Percentiles rank a stretch among this genome's conserved stretches.
Conservation (phyloP, 2,888 invertebrate genomes). For the Drosophila subsilvestris region DNA sequence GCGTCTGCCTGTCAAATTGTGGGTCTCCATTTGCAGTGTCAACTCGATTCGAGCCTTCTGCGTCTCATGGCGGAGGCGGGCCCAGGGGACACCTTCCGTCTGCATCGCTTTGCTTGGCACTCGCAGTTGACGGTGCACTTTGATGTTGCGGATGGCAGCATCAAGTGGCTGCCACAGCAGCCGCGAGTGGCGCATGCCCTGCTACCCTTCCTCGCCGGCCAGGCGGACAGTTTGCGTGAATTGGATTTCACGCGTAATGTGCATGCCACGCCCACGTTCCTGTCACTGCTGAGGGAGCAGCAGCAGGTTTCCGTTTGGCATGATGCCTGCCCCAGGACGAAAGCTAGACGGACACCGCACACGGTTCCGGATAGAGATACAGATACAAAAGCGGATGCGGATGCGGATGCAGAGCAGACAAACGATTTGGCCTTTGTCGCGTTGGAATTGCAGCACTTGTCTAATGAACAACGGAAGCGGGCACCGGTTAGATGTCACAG, state of each 20-base stretch:
- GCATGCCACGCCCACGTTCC: slow-evolving; percentile 67
- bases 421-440: slow-evolving; percentile 67
- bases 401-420: slow-evolving; percentile 37
- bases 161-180: slow-evolving; percentile 68
- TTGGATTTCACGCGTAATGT: slow-evolving; percentile 70
- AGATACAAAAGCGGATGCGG: background rate
- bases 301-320: slow-evolving; percentile 47
- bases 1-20: slow-evolving; percentile 54
- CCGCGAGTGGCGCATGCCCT: slow-evolving; percentile 58
- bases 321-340: slow-evolving; percentile 51
- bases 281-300: slow-evolving; percentile 45
- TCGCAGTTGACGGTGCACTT: slow-evolving; percentile 62
- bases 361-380: slow-evolving; percentile 12
- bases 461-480: slow-evolving; percentile 47
- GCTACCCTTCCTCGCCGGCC: slow-evolving; percentile 56
- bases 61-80: slow-evolving; percentile 32
- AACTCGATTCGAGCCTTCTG: slow-evolving; percentile 60
- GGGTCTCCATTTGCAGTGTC: slow-evolving; percentile 66
- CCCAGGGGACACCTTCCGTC: slow-evolving; percentile 40
- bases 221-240: slow-evolving; percentile 58
- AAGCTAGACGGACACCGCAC: slow-evolving; percentile 6
- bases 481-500: slow-evolving; percentile 23
- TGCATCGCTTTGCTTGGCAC: slow-evolving; percentile 66
- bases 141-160: slow-evolving; percentile 58
- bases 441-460: slow-evolving; percentile 57